These are phyloP conservation scores for Enteromius argenteus DNA, from an alignment of 2,797 vertebrate genomes.

Conservation along the genomic window DNA sequence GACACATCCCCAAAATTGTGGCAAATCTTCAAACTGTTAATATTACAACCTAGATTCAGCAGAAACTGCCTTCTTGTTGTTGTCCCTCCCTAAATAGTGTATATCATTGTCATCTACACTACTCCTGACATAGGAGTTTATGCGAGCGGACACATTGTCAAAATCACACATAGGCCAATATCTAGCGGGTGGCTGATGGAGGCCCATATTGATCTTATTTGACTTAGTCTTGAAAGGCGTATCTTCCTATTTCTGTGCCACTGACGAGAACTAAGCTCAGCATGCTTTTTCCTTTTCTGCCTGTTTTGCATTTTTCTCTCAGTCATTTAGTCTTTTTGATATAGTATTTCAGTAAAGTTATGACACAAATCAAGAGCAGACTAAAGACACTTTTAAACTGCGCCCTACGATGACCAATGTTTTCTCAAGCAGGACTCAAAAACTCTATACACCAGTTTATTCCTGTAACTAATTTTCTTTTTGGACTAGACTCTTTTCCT, in stretches of 20 bases:
- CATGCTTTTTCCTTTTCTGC: conserved; percentile 18
- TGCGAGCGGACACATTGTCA: neutral
- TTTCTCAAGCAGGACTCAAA: neutral
- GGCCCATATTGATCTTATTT: conserved; percentile 33
- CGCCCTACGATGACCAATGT: conserved; percentile 8
- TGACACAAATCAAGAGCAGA: conserved; percentile 61
- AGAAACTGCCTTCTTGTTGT: neutral
- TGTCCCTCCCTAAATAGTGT: neutral
- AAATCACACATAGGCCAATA: neutral
- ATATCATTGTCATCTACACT: neutral
- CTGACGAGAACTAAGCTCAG: conserved; percentile 40
- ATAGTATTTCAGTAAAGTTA: conserved; percentile 24
- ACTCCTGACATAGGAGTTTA: neutral
- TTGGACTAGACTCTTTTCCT: conserved; percentile 11
- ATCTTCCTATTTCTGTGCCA: conserved; percentile 34
- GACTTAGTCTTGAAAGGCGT: conserved; percentile 29
- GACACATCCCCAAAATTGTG: neutral
- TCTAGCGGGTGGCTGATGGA: neutral
- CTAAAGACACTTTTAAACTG: conserved; percentile 47
- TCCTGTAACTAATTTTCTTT: conserved; percentile 22
- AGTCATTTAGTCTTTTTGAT: conserved; percentile 24
- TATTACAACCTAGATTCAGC: neutral
- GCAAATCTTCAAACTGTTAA: neutral
- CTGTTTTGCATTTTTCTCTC: conserved; percentile 38
- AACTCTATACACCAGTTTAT: neutral